A percentile compares a stretch with the other conserved stretches of the same genome.
Evolutionary conservation across 2,113 vertebrate genomes (phyloP).

Genomic region (Falco punctatus): DNA sequence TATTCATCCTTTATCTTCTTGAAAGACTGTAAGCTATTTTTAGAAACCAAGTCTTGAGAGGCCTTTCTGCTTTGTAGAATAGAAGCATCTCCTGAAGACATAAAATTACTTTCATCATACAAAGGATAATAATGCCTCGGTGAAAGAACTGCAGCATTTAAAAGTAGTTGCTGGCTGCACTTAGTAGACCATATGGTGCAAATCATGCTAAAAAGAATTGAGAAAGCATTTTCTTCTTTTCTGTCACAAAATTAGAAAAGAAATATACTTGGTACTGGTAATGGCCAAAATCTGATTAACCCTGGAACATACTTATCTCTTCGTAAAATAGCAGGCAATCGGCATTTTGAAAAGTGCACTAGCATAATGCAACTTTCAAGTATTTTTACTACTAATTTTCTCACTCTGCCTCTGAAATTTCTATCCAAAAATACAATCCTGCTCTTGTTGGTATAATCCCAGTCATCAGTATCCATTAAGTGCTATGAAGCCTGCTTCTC

Average conservation of each 20-base stretch:
- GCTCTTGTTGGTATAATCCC: neutral
- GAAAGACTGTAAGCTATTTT: conserved; percentile 21
- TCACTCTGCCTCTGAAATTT: neutral
- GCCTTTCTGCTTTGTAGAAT: neutral
- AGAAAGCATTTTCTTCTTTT: conserved; percentile 34
- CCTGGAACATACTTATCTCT: neutral
- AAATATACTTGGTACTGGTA: neutral
- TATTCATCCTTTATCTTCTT: conserved; percentile 3
- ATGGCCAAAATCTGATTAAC: conserved; percentile 43
- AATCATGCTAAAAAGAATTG: conserved; percentile 1
- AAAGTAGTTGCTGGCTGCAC: conserved; percentile 34
- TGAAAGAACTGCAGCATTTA: neutral
- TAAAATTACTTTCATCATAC: conserved; percentile 28
- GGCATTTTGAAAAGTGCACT: neutral
- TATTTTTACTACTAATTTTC: conserved; percentile 24
- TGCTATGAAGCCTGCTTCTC: neutral
- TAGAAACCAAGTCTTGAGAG: neutral
- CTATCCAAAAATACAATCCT: neutral
- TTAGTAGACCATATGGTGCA: conserved; percentile 33
- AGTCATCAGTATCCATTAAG: neutral
- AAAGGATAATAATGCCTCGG: neutral
- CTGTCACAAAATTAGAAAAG: conserved; percentile 4
- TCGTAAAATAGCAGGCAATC: neutral
- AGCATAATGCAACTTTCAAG: neutral
- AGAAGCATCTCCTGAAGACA: conserved; percentile 2